Evolutionary conservation across 1,140 invertebrate species (phyloP).

Genomic region (Phymastichus coffea): DNA sequence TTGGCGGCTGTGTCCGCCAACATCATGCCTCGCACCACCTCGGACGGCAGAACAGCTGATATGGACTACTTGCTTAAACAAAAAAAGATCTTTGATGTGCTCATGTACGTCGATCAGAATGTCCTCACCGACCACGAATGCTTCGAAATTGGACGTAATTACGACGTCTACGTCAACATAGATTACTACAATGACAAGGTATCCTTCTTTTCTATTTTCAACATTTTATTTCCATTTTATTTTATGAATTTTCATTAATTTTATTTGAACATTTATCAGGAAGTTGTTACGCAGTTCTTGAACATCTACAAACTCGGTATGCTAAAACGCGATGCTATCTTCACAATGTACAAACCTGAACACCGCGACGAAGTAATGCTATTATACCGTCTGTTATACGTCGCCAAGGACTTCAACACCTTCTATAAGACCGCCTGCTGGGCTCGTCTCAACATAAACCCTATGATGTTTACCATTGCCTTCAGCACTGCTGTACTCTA

Average conservation of each 20-base stretch:
- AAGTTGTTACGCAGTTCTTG: conserved; percentile 42
- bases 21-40: no score
- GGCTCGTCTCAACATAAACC: conserved; percentile 64
- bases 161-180: conserved; percentile 57
- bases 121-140: conserved; percentile 51
- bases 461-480: conserved; percentile 64
- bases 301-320: conserved; percentile 49
- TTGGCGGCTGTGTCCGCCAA: no score
- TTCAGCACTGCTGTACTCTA: conserved; percentile 63
- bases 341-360: conserved; percentile 50
- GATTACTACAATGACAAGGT: conserved; percentile 57
- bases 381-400: conserved; percentile 62
- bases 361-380: conserved; percentile 60
- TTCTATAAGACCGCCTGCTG: conserved; percentile 68
- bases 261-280: no score
- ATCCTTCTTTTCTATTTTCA: no score
- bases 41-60: no score
- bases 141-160: conserved; percentile 58
- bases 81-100: conserved; percentile 63
- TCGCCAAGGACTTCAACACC: conserved; percentile 64
- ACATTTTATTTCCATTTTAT: no score
- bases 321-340: conserved; percentile 47
- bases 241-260: no score
- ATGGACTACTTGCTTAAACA: conserved; percentile 61
- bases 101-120: conserved; percentile 62